Conservation (phyloP, 2,797 vertebrate genomes). For the Harpagifer antarcticus region DNA sequence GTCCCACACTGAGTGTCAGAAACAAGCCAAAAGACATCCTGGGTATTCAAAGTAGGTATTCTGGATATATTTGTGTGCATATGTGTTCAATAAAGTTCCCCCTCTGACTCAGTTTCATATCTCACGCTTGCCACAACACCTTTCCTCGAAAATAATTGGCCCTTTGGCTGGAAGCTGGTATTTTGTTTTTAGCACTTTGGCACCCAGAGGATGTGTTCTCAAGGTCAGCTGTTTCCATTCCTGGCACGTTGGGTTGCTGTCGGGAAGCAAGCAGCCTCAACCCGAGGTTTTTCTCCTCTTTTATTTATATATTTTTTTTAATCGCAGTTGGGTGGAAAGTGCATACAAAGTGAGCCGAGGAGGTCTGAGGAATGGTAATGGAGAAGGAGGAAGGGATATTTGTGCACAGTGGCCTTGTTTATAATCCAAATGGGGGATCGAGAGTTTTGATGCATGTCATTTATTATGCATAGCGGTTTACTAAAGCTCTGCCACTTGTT, state of each 20-base stretch:
- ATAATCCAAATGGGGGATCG: constrained; percentile 23
- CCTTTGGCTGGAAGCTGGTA: constrained; percentile 56
- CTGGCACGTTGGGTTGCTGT: constrained; percentile 63
- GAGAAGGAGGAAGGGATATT: constrained; percentile 5
- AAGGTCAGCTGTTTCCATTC: constrained; percentile 78
- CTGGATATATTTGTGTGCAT: constrained; percentile 33
- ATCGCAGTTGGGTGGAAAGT: constrained; percentile 44
- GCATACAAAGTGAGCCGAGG: constrained; percentile 58
- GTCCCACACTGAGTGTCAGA: constrained; percentile 61
- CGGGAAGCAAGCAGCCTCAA: constrained; percentile 61
- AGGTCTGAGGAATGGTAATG: constrained; percentile 42
- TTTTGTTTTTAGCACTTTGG: constrained; percentile 70
- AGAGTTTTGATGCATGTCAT: constrained; percentile 14
- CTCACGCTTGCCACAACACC: constrained; percentile 49
- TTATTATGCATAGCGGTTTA: constrained; percentile 16
- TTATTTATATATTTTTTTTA: constrained; percentile 22
- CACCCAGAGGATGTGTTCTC: constrained; percentile 66
- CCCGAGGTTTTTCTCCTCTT: constrained; percentile 4
- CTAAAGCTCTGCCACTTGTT: constrained; percentile 6
- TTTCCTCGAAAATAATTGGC: constrained; percentile 61
- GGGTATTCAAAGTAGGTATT: constrained; percentile 19
- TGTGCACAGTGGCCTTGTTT: constrained; percentile 13
- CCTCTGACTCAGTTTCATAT: constrained; percentile 16
- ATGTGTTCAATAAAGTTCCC: not conserved
- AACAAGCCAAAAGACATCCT: constrained; percentile 46